Conservation (phyloP, 2,113 vertebrate genomes). For the Addax nasomaculatus region DNA sequence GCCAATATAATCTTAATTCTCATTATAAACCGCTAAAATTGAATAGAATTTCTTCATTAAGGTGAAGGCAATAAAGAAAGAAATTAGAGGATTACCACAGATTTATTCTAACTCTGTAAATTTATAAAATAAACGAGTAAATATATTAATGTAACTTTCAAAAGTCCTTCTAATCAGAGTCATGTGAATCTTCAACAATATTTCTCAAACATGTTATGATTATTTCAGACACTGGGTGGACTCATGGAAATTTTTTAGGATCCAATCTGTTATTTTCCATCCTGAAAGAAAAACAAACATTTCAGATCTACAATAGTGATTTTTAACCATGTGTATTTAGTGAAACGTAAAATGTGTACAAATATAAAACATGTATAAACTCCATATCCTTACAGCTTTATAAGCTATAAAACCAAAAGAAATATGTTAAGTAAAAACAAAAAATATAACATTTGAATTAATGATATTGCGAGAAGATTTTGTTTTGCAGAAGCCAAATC, state of each 20-base stretch:
- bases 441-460: background rate
- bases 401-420: background rate
- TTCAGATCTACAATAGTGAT: background rate
- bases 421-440: background rate
- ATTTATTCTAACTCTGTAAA: background rate
- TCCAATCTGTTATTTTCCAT: background rate
- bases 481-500: background rate
- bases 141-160: background rate
- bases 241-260: background rate
- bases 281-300: conserved; percentile 1
- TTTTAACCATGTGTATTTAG: background rate
- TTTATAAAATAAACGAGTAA: background rate
- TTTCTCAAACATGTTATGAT: background rate
- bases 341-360: background rate
- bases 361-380: background rate
- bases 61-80: background rate
- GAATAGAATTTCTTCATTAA: background rate
- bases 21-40: background rate
- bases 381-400: background rate
- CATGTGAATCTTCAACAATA: background rate
- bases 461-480: background rate
- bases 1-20: background rate
- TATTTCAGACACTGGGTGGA: background rate
- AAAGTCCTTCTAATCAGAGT: background rate
- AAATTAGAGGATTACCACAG: background rate